phyloP scores from a whole-genome alignment of 2,888 invertebrate genomes.

The Corythucha ciliata region DNA sequence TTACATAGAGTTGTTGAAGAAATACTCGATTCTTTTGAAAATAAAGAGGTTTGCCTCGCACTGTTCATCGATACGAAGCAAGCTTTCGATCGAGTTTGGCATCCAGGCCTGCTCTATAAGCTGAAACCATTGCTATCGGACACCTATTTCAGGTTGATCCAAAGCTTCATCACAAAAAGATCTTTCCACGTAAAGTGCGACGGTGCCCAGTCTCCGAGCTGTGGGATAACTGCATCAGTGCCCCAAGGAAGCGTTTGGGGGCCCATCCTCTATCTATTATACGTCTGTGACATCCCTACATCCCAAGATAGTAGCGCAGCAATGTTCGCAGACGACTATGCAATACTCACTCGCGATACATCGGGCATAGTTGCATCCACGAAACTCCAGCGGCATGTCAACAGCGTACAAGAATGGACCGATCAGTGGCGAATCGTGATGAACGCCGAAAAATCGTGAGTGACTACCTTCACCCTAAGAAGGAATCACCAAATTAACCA shows the following conservation, averaged over 20 bases:
- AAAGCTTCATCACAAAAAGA: neutral
- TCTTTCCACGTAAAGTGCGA: slow-evolving; percentile 5
- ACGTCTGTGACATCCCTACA: neutral
- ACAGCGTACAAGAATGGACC: no score
- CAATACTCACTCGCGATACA: slow-evolving; percentile 3
- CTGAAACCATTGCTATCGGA: neutral
- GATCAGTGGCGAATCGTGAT: no score
- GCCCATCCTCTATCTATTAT: slow-evolving; percentile 12
- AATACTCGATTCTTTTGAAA: slow-evolving; percentile 2
- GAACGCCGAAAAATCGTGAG: no score
- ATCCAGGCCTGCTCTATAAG: no score
- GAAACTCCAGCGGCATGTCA: no score
- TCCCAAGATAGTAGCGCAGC: slow-evolving; percentile 1
- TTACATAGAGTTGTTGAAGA: neutral
- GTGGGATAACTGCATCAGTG: neutral
- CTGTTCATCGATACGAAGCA: no score
- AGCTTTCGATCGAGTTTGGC: no score
- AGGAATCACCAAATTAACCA: no score
- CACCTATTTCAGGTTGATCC: slow-evolving; percentile 2
- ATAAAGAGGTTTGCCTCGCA: neutral
- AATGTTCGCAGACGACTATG: slow-evolving; percentile 12
- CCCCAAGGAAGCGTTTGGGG: slow-evolving; percentile 16
- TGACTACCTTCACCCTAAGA: no score
- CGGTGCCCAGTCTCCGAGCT: neutral
- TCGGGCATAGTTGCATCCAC: no score